phyloP scores from a whole-genome alignment of 2,113 vertebrate genomes.

The Myrmecophaga tridactyla region DNA sequence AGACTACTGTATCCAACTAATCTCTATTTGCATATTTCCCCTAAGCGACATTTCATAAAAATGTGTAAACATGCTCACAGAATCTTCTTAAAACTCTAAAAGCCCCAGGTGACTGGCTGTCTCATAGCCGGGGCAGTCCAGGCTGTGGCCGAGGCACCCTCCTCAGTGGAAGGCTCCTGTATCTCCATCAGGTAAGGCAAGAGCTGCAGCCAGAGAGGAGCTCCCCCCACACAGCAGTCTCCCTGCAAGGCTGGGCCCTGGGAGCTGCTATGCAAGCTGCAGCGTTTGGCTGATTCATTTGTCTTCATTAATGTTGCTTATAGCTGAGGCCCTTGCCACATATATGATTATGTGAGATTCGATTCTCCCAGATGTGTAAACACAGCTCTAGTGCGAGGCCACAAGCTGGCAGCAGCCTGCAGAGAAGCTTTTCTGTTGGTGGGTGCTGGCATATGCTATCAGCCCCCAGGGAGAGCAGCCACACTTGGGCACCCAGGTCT shows the following conservation, averaged over 20 bases:
- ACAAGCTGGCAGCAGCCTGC: background rate
- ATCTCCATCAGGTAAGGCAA: constrained; percentile 50
- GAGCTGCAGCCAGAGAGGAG: background rate
- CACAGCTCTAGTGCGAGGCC: constrained; percentile 29
- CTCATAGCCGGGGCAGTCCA: background rate
- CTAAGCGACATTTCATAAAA: background rate
- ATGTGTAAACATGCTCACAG: background rate
- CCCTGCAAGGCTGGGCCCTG: background rate
- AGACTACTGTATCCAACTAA: background rate
- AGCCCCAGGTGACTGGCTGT: background rate
- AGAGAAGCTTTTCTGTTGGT: background rate
- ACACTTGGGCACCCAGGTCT: background rate
- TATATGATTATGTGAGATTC: constrained; percentile 54
- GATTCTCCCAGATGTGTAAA: constrained; percentile 55
- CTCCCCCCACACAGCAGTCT: background rate
- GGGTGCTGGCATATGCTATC: background rate
- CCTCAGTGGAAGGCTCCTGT: background rate
- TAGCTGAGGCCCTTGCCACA: constrained; percentile 64
- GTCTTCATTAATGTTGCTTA: constrained; percentile 72
- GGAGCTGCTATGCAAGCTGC: constrained; percentile 46
- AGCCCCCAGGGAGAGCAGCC: background rate
- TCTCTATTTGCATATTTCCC: background rate
- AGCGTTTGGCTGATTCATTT: constrained; percentile 59
- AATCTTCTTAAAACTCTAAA: constrained; percentile 19
- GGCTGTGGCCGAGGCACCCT: background rate